Evolutionary conservation across 1,140 invertebrate species (phyloP).

Genomic region (Halictus rubicundus): DNA sequence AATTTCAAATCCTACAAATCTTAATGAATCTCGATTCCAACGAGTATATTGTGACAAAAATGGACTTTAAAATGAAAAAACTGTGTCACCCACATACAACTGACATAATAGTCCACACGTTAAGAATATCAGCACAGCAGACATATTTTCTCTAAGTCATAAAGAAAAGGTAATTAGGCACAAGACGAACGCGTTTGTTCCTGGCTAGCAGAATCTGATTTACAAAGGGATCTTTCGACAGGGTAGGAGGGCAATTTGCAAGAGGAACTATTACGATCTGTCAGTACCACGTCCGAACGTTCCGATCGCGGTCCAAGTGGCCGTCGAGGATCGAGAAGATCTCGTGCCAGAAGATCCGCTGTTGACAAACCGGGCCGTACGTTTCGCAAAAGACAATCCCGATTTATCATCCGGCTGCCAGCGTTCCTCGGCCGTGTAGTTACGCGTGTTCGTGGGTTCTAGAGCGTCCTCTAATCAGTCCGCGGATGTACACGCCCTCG

Average conservation of each 20-base stretch:
- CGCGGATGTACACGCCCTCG: constrained; percentile 50
- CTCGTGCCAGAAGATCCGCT: not conserved
- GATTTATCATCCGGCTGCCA: constrained; percentile 62
- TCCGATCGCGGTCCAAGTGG: not conserved
- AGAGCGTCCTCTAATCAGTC: constrained; percentile 66
- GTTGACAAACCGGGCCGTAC: not conserved
- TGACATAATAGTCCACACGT: too few relatives aligned
- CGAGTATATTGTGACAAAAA: too few relatives aligned
- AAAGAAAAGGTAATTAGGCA: too few relatives aligned
- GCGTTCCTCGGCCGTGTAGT: constrained; percentile 54
- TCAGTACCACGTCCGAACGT: not conserved
- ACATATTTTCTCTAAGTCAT: too few relatives aligned
- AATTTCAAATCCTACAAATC: too few relatives aligned
- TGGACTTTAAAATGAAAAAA: too few relatives aligned
- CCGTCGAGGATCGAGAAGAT: not conserved
- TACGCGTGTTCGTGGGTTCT: constrained; percentile 69
- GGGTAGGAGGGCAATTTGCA: not conserved
- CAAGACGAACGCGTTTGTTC: too few relatives aligned
- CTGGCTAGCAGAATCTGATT: too few relatives aligned
- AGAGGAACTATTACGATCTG: not conserved
- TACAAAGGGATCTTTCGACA: not conserved
- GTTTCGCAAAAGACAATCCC: constrained; percentile 47
- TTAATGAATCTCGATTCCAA: too few relatives aligned
- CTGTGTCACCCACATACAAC: too few relatives aligned
- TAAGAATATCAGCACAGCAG: too few relatives aligned